These are phyloP conservation scores for Phataginus tricuspis DNA, from an alignment of 2,797 vertebrate genomes.

Conservation along the genomic window DNA sequence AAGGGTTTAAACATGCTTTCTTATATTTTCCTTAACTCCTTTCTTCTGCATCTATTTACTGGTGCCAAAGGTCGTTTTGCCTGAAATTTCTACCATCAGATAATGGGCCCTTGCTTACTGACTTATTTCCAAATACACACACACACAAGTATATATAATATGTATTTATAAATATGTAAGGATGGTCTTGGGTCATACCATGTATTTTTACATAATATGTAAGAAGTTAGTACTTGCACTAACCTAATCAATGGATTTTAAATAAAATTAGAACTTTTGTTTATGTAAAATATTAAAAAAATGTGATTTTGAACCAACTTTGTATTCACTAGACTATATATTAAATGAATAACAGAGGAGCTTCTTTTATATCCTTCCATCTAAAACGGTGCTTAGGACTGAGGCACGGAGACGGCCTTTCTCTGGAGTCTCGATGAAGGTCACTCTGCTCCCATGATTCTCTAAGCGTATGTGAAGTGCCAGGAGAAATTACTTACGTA, in stretches of 20 bases:
- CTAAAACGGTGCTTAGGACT: not conserved
- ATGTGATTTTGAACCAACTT: not conserved
- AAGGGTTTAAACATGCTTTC: not conserved
- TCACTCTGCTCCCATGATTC: not conserved
- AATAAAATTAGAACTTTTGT: not conserved
- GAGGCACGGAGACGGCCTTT: not conserved
- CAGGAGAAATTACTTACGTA: not conserved
- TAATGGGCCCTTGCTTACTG: not conserved
- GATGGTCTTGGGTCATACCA: not conserved
- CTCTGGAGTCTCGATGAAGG: not conserved
- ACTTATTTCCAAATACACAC: not conserved
- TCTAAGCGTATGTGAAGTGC: not conserved
- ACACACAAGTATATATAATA: no score
- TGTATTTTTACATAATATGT: not conserved
- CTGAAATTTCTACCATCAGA: not conserved
- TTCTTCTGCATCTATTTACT: not conserved
- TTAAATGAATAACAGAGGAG: not conserved
- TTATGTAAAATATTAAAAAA: not conserved
- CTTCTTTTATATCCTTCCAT: not conserved
- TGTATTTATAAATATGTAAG: not conserved
- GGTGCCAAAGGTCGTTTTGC: slow-evolving; percentile 36
- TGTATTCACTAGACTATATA: not conserved
- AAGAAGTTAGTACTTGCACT: not conserved
- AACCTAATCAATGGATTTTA: not conserved
- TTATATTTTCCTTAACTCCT: not conserved